Evolutionary conservation across 2,888 invertebrate species (phyloP).

Genomic region (Diloba caeruleocephala): DNA sequence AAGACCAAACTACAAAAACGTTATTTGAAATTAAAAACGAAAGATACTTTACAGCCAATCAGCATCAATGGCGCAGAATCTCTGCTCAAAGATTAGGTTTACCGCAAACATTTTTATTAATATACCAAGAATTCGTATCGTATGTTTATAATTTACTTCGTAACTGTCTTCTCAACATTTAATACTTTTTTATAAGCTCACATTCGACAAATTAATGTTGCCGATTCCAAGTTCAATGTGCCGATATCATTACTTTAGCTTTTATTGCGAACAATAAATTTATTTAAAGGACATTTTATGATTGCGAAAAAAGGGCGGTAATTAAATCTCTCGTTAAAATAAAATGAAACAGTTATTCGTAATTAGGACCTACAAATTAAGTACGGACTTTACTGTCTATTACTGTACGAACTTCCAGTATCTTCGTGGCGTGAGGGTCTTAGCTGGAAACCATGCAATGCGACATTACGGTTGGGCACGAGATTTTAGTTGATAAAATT

Average conservation of each 20-base stretch:
- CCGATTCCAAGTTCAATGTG: constrained; percentile 41
- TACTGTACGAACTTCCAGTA: too few species aligned
- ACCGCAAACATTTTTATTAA: constrained; percentile 45
- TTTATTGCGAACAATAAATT: constrained; percentile 54
- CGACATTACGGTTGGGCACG: too few species aligned
- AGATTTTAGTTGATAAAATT: too few species aligned
- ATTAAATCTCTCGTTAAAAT: constrained; percentile 47
- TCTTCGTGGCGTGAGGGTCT: too few species aligned
- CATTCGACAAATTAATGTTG: constrained; percentile 44
- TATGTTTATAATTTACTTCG: constrained; percentile 8
- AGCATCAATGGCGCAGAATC: constrained; percentile 33
- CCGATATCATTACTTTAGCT: constrained; percentile 38
- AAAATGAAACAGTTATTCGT: constrained; percentile 41
- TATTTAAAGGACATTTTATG: constrained; percentile 48
- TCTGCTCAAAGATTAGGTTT: constrained; percentile 20
- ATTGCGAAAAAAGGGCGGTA: constrained; percentile 27
- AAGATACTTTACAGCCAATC: constrained; percentile 17
- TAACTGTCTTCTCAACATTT: constrained; percentile 8
- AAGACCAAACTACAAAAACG: constrained; percentile 4
- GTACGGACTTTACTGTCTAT: constrained; percentile 40
- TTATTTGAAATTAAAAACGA: constrained; percentile 15
- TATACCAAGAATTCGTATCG: constrained; percentile 38
- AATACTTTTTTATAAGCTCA: constrained; percentile 28
- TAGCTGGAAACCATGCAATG: too few species aligned
- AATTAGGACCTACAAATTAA: constrained; percentile 41